Evolutionary conservation across 64 coral and sea anemone genomes (phyloP).

Genomic region (Pocillopora damicornis): DNA sequence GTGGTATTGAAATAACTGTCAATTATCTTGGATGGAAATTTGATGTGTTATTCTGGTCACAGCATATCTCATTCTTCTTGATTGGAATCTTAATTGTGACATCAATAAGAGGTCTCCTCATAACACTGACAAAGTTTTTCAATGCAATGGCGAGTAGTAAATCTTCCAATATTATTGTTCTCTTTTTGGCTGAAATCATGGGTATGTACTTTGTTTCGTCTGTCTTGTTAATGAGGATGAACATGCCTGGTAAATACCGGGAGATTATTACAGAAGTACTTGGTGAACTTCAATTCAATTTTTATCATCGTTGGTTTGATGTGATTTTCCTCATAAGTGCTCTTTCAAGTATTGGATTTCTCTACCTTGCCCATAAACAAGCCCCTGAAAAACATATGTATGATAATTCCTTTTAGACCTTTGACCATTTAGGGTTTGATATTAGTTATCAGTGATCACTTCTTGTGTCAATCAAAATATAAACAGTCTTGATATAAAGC

Average conservation of each 20-base stretch:
- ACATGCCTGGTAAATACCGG: conserved; percentile 94
- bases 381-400: conserved; percentile 99
- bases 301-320: conserved; percentile 99
- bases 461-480: not conserved
- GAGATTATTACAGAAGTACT: conserved; percentile 96
- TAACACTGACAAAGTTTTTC: conserved; percentile 98
- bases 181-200: conserved; percentile 95
- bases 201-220: conserved; percentile 99
- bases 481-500: not conserved
- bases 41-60: conserved; percentile 97
- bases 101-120: conserved; percentile 93
- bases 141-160: conserved; percentile 99
- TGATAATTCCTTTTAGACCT: conserved; percentile 59
- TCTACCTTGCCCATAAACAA: conserved; percentile 97
- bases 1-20: conserved; percentile 97
- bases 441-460: not conserved
- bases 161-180: conserved; percentile 92
- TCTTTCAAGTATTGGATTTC: conserved; percentile 95
- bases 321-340: conserved; percentile 98
- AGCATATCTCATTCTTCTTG: conserved; percentile 93
- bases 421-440: not conserved
- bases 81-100: conserved; percentile 98
- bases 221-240: conserved; percentile 95
- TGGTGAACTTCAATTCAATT: conserved; percentile 94
- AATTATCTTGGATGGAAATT: conserved; percentile 91